Evolutionary conservation across 2,113 vertebrate genomes (phyloP), one percentile per base, ranked within the genome.

Genomic region (Onychostruthus taczanowskii): DNA sequence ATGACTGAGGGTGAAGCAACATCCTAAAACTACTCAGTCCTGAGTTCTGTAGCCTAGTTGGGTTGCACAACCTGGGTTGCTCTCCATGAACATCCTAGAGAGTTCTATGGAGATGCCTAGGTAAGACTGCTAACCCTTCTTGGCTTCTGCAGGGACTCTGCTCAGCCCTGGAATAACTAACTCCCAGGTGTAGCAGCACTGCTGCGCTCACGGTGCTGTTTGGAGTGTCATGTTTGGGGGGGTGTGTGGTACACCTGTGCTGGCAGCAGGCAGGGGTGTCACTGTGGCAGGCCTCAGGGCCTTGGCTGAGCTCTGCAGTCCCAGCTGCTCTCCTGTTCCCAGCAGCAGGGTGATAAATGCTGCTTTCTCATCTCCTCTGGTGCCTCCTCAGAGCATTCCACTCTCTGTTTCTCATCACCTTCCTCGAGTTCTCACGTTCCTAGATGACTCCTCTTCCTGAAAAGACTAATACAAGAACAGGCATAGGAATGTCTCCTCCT

Each of bases 141-240:
- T 31, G 88, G 82, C 63, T 85, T 31, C 75, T 72, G 78, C n/a
- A 53, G 55, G n/a, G 76, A 27, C 27, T n/a, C 84, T 39, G 43
- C 13, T 78, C 7, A 61, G 39, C 59, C n/a, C 62, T 62, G 61
- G 37, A 49, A 7, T 53, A 61, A 37, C 10, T 33, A 6, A 37
- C 11, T 74, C 13, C 17, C 23, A 8, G 63, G 52, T 43, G 8
- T 2, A 23, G 27, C 43, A 24, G 75, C 58, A 30, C 28, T 22
- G 7, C 49, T 21, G 62, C 0, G 1, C 62, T 63, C 56, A 26
- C 11, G 3, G 0, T 14, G 2, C 84, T 33, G 1, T 33, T 53
- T 20, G 59, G 31, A 70, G 13, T 24, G 16, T 5, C 0, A 0
- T 35, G 11, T 24, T 53, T 28, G 55, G 74, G 49, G 70, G 10